phyloP scores from a whole-genome alignment of 2,888 invertebrate genomes.

The Drosophila cognata region DNA sequence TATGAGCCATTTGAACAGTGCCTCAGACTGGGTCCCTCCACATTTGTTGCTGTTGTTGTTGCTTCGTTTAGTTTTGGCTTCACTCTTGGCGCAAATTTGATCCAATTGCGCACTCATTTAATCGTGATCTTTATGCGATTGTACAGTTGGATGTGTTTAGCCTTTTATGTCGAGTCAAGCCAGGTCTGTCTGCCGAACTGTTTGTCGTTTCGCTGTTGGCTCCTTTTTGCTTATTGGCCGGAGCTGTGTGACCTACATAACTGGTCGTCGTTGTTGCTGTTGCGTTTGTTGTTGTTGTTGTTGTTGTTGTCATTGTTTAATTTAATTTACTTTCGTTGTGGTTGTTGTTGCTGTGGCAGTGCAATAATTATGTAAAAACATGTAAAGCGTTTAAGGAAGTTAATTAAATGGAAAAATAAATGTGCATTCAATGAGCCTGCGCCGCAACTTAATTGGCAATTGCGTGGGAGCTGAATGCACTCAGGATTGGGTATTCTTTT shows the following conservation, averaged over 20 bases:
- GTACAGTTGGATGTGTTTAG: conserved; percentile 82
- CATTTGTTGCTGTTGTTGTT: conserved; percentile 31
- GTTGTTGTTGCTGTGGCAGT: conserved; percentile 23
- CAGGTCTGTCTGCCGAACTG: conserved; percentile 35
- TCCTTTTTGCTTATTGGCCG: conserved; percentile 59
- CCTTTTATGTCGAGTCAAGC: conserved; percentile 74
- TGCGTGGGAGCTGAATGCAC: conserved; percentile 53
- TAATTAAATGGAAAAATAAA: conserved; percentile 76
- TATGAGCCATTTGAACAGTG: conserved; percentile 72
- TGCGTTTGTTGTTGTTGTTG: conserved; percentile 18
- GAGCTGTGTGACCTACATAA: conserved; percentile 71
- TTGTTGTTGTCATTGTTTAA: conserved; percentile 56
- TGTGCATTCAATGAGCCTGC: conserved; percentile 64
- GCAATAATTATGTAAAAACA: conserved; percentile 76
- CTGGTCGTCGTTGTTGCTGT: conserved; percentile 25
- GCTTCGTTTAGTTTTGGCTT: conserved; percentile 61
- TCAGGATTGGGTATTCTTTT: conserved; percentile 28
- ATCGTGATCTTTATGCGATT: conserved; percentile 82
- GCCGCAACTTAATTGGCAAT: conserved; percentile 65
- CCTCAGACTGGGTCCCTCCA: conserved; percentile 32
- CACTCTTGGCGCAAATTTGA: conserved; percentile 81
- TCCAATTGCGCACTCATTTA: conserved; percentile 82
- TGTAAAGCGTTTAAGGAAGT: conserved; percentile 75
- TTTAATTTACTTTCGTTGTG: conserved; percentile 51
- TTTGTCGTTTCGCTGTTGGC: conserved; percentile 31